Evolutionary conservation across 2,888 invertebrate species (phyloP), one percentile per base, ranked within the genome.

Genomic region (Andrena hattorfiana): DNA sequence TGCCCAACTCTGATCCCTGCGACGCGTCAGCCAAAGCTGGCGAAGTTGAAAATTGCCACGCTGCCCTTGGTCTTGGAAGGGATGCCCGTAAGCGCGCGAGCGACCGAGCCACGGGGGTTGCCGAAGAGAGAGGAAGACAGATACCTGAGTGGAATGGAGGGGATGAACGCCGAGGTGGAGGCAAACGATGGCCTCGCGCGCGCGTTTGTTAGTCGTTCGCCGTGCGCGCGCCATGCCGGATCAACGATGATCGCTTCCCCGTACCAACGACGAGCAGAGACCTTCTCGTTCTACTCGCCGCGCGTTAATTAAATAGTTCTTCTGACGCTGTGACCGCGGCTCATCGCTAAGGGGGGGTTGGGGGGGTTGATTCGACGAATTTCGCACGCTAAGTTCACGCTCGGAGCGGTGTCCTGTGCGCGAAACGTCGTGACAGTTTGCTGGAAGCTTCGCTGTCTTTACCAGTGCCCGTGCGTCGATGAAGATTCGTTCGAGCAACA

Each of bases 131-230:
- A 81, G 80, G 73, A 66, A 72, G 69, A 81, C 71, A 78, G 83
- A 72, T 76, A 74, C 79, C 63, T 49, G 67, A 20, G 10, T 10
- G 84, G 59, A 49, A 63, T 23, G 30, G 73, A 64, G 84, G 66
- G 82, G 85, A 77, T 75, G 72, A 68, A 80, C 10, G 23, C 70
- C 78, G 71, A 78, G 84, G 85, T 81, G 78, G 87, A 81, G 85
- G 28, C 77, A 85, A 81, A 79, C 87, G 80, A 85, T 83, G 86
- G 85, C 82, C 86, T 85, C 85, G 84, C 81, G 69, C 42, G 80
- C 83, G 78, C 76, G 85, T 77, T 56, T 72, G 71, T 86, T 91
- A 93, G 93, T 93, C 91, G 91, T 89, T 91, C 91, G 92, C 90
- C 90, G 92, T 90, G 88, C 91, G 92, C 91, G 92, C 91, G 88